Evolutionary conservation across 64 coral and sea anemone species (phyloP).

Genomic region (Dendrophyllia cribrosa): DNA sequence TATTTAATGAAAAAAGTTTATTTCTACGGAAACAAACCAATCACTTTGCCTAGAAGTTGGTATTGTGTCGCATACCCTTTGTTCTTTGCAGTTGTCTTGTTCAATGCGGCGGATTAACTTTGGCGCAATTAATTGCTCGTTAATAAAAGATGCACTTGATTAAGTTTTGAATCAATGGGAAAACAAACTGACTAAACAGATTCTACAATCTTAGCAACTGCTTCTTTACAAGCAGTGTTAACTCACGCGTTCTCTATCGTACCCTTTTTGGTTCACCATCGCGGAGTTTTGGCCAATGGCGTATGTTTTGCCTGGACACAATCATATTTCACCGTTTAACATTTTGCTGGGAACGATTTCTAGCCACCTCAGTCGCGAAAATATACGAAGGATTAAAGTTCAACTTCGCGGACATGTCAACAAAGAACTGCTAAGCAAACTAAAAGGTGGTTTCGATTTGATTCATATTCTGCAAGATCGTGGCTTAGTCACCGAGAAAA

Average conservation of each 20-base stretch:
- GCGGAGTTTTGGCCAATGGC: slow-evolving; percentile 14
- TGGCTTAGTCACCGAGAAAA: slow-evolving; percentile 76
- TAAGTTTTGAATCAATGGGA: slow-evolving; percentile 5
- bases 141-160: slow-evolving; percentile 45
- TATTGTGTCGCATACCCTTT: not conserved
- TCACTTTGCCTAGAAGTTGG: not conserved
- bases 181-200: slow-evolving; percentile 10
- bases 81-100: not conserved
- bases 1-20: not conserved
- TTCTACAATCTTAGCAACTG: slow-evolving; percentile 31
- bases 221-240: not conserved
- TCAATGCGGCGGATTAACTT: slow-evolving; percentile 32
- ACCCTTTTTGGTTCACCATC: not conserved
- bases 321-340: slow-evolving; percentile 52
- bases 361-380: slow-evolving; percentile 52
- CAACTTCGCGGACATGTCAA: slow-evolving; percentile 81
- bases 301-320: not conserved
- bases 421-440: slow-evolving; percentile 74
- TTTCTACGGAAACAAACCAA: not conserved
- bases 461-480: slow-evolving; percentile 73
- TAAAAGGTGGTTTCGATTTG: slow-evolving; percentile 68
- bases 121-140: slow-evolving; percentile 13
- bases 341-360: slow-evolving; percentile 83
- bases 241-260: not conserved
- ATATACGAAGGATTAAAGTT: slow-evolving; percentile 74